Evolutionary conservation across 30 jellyfish, hydroid and myxozoan species (phyloP), one percentile per base, ranked within the genome.

Genomic region (Sanderia malayensis): DNA sequence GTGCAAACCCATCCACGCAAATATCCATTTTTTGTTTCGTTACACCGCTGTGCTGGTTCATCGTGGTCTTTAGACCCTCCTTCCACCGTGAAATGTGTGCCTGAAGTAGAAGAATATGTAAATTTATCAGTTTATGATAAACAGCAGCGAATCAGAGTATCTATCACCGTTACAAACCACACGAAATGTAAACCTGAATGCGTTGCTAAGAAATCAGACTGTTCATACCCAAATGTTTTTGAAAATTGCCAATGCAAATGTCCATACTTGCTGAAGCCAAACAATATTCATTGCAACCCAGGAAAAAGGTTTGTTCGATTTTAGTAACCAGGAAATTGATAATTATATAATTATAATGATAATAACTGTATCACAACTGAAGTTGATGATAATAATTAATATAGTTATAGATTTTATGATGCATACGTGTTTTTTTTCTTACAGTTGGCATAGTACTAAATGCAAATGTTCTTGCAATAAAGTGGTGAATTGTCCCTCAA

Each of bases 181-280:
- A 49, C 64, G 18, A 49, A 19, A 15, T 49, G 64, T 24, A 49
- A 49, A 19, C 27, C 64, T 4, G 64, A 2, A 8, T 49, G 64
- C 24, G 64, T 19, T 9, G 27, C 71, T 49, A 81, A 71, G 25
- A 67, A 85, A n/a, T 70, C 94, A 0, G 85, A 81, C 22, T 81
- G 94, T 46, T n/a, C 71, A 47, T 19, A 44, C 15, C 71, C 67
- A 21, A 85, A 67, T 2, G 45, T 11, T 0, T 71, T 67, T 31
- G 63, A 67, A 2, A 23, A 45, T 34, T 61, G 85, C 15, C 52
- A 61, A 20, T 81, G 94, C 75, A 44, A 18, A 0, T 81, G 94
- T 44, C 75, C 71, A 0, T 44, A 74, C 37, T 74, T 20, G 2
- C 24, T 20, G 19, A 18, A 9, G 19, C n/a, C 27, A 6, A 80